Evolutionary conservation across 1,140 invertebrate genomes (phyloP).

Genomic region (Drosophila arawakana): DNA sequence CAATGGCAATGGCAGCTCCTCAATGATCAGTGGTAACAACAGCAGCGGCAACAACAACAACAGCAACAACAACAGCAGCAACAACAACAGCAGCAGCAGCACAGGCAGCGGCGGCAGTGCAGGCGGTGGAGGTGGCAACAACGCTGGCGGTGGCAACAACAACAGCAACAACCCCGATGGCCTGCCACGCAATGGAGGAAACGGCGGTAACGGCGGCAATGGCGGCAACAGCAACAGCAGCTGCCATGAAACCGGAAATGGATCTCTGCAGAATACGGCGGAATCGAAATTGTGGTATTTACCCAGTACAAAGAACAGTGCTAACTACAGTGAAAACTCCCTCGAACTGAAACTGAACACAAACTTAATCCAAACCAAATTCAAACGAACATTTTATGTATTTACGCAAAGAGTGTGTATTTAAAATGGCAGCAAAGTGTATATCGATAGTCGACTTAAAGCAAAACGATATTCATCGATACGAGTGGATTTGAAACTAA

Average conservation of each 20-base stretch:
- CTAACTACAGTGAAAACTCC: neutral
- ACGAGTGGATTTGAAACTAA: neutral
- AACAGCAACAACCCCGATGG: constrained; percentile 72
- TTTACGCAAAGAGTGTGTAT: neutral
- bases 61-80: constrained; percentile 85
- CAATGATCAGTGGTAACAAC: constrained; percentile 63
- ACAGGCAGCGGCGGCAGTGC: constrained; percentile 50
- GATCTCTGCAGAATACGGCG: constrained; percentile 84
- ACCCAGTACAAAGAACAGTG: constrained; percentile 55
- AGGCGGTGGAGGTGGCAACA: constrained; percentile 61
- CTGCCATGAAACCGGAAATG: constrained; percentile 76
- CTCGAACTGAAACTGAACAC: neutral
- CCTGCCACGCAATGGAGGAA: constrained; percentile 67
- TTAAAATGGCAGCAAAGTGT: constrained; percentile 15
- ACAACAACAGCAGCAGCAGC: constrained; percentile 73
- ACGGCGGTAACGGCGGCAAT: constrained; percentile 55
- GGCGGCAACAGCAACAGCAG: constrained; percentile 58
- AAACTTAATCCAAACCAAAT: neutral
- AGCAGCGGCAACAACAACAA: constrained; percentile 54
- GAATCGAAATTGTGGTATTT: constrained; percentile 88
- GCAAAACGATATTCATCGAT: neutral
- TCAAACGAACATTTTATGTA: neutral
- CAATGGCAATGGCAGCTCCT: constrained; percentile 80
- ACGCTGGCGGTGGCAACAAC: constrained; percentile 58
- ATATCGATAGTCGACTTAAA: constrained; percentile 1